Base-by-base conservation (phyloP, 2,797 vertebrate genomes). In the Thalassophryne amazonica region DNA sequence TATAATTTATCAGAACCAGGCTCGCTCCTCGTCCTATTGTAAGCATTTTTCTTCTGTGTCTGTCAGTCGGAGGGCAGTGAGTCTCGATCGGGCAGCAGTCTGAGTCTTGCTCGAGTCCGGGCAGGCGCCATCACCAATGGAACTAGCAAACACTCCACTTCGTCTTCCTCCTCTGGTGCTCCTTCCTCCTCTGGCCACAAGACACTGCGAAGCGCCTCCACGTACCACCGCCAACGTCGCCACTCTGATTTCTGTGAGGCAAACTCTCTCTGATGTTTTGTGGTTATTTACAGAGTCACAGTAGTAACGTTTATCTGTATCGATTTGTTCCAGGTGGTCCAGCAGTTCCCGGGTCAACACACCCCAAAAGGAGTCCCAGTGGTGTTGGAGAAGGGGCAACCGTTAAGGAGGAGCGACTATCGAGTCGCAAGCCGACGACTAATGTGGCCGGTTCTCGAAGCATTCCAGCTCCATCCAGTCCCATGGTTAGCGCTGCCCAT, bases 401-500 rank as follows among this genome's bases (percentile, higher is more conserved):
- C 22, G 84, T 93, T 33, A 94, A 93, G 31, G 94, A 95, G 71
- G 94, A 95, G 53, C 89, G 93, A 2, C 78, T 93, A 72, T 90
- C 93, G 0, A 70, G 90, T 2, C 89, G 93, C 27, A 94, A 94
- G 76, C 86, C 92, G 0, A 93, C 90, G 78, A 89, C 92, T 73
- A 91, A 84, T 0, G 60, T 92, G 0, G 89, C 87, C 0, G 89
- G 93, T 35, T 90, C 92, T 6, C 89, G 92, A 1, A 92, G 90
- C 69, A 84, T 86, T 65, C 85, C 92, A 9, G 86, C 91, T 2
- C 95, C 95, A 4, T 93, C 94, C 55, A 96, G 95, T 68, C 94
- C 94, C 25, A 95, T 97, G 95, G 95, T 96, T 45, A 95, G 95
- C 91, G 94, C 92, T 0, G 94, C 95, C 46, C 93, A 95, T 86